phyloP scores from a whole-genome alignment of 2,888 invertebrate genomes.

The Ecdyonurus torrentis region DNA sequence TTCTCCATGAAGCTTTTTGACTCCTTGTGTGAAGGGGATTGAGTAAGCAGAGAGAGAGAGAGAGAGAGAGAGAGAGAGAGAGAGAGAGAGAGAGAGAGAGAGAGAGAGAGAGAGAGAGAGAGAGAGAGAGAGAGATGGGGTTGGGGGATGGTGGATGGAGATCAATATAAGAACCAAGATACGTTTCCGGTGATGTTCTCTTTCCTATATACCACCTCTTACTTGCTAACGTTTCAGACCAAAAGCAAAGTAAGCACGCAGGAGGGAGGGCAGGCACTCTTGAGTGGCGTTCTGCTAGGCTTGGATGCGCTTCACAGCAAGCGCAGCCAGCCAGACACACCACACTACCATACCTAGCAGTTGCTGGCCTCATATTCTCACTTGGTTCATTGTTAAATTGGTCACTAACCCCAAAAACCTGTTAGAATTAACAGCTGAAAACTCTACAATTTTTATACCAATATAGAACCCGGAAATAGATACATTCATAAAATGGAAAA shows the following conservation, averaged over 20 bases:
- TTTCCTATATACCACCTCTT: not conserved
- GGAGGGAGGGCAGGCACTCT: not conserved
- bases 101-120: not conserved
- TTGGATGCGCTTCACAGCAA: constrained; percentile 2
- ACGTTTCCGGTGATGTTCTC: constrained; percentile 3
- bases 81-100: not conserved
- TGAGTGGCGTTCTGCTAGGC: not conserved
- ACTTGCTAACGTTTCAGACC: not conserved
- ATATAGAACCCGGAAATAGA: not conserved
- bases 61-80: not conserved
- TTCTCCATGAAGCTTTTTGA: not conserved
- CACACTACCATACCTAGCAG: not conserved
- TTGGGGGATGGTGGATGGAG: not conserved
- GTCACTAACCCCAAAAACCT: not conserved
- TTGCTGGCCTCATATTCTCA: not conserved
- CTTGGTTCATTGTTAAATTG: not conserved
- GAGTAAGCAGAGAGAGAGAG: not conserved
- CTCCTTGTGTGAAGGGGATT: not conserved
- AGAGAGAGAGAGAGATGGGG: not conserved
- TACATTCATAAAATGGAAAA: too few relatives aligned
- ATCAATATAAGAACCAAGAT: constrained; percentile 2
- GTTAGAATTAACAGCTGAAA: not conserved
- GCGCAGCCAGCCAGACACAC: constrained; percentile 1
- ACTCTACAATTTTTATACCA: not conserved
- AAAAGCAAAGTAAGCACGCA: not conserved